Evolutionary conservation across 2,113 vertebrate species (phyloP), one percentile per base, ranked within the genome.

Genomic region (Gymnogyps californianus): DNA sequence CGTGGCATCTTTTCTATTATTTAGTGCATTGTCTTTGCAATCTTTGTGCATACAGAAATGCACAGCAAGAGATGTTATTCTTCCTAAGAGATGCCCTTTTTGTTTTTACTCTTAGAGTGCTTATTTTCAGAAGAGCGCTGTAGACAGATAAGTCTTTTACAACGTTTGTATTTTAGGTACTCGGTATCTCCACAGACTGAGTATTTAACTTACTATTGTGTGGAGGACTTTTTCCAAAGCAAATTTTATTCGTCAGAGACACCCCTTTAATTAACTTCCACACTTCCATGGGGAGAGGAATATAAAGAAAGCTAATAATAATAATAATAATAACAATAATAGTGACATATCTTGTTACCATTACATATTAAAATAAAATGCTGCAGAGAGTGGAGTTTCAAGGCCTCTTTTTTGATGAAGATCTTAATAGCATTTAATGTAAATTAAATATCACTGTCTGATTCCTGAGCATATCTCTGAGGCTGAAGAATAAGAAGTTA

Each of bases 371-470:
- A 84, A 95, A 83, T 69, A 66, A 94, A 94, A 59, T 95, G 49
- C 85, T 93, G 38, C 9, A 13, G 79, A 82, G 51, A 91, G 38
- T 42, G 66, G 42, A 49, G 52, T 78, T 78, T 94, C 51, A 65
- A 91, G 40, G 13, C 16, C 51, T 49, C 36, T 65, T 87, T 89
- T 93, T 70, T 65, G 85, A 93, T 93, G 49, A 95, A 82, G 59
- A 78, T 88, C 83, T 93, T 90, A 95, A 93, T 96, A 71, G 47
- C 90, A 82, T 92, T 95, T 90, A 96, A 92, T 96, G 85, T 96
- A 87, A 96, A 96, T 96, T 96, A 96, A 96, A 92, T 93, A 69
- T 84, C 47, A 54, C 65, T 80, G 59, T 78, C 96, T 96, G 76
- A 83, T 76, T 96, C 70, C 82, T 87, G 20, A 79, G 49, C 1